phyloP scores from a whole-genome alignment of 37 sponge, comb jelly and placozoan genomes.

The Halisarca cf. caerulea region DNA sequence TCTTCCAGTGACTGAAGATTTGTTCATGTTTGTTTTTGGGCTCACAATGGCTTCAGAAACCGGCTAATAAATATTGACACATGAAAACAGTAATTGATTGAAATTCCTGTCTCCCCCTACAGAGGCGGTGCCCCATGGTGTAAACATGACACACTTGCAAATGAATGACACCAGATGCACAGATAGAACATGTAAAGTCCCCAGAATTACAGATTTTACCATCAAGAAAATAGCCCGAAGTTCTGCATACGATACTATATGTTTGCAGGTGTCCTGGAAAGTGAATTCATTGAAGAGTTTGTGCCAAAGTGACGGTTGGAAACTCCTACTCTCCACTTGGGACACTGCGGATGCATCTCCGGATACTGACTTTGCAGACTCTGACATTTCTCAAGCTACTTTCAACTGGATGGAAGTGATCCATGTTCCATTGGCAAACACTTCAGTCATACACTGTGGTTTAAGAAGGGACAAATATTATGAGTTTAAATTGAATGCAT shows the following conservation, averaged over 20 bases:
- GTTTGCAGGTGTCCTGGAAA: not conserved
- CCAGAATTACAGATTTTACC: not conserved
- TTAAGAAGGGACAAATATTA: not conserved
- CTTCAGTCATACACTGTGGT: not conserved
- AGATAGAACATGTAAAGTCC: not conserved
- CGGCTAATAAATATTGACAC: too few species aligned
- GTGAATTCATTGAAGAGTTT: not conserved
- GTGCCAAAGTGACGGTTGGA: not conserved
- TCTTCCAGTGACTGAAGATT: too few species aligned
- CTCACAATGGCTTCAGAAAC: too few species aligned
- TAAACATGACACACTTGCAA: too few species aligned
- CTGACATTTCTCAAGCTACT: not conserved
- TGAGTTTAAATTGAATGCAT: not conserved
- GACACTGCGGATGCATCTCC: not conserved
- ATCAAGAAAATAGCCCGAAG: not conserved
- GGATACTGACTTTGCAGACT: not conserved
- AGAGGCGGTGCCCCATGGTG: too few species aligned
- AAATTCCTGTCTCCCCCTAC: too few species aligned
- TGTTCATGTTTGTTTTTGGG: too few species aligned
- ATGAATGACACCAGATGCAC: too few species aligned
- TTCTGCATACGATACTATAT: not conserved
- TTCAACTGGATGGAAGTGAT: not conserved
- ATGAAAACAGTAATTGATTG: too few species aligned
- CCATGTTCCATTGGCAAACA: not conserved
- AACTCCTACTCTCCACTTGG: not conserved